Evolutionary conservation across 2,888 invertebrate species (phyloP), one percentile per base, ranked within the genome.

Genomic region (Chirona hameri): DNA sequence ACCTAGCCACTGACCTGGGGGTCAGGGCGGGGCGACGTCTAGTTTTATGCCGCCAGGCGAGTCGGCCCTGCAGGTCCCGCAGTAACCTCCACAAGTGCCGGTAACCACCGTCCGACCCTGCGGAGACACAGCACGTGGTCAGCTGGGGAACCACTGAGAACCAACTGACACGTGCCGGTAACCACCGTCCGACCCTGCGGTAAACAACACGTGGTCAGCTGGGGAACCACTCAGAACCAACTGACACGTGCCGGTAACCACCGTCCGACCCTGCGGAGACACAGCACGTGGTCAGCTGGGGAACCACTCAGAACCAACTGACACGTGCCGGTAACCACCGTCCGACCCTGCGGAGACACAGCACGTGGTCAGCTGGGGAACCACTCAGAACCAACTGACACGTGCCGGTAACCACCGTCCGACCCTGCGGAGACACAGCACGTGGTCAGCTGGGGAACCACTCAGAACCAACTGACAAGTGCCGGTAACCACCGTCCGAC

Each of bases 81-180:
- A 94, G 86, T 91, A 93, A 81, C 93, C 93, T 24, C 93, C 93
- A 86, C 94, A 94, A 87, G 90, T 90, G 3, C 93, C 93, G 60
- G 89, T 88, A 29, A 92, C 90, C 81, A 88, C 88, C 86, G 91
- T 89, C 83, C 90, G 87, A 82, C 90, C 90, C 91, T 92, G 86
- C 4, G 88, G 87, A n/a, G 85, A 82, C n/a, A 10, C 24, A 1
- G 24, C 60, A 24, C 60, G 60, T 14, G 7, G 60, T 21, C 60
- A 60, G 7, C 60, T 39, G n/a, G n/a, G n/a, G n/a, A n/a, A n/a
- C n/a, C n/a, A n/a, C n/a, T n/a, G n/a, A n/a, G n/a, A n/a, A n/a
- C n/a, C n/a, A n/a, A n/a, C n/a, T n/a, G n/a, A 86, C 94, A 94
- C 87, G 90, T 90, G 3, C 93, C 93, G 60, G 89, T 88, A 29